Evolutionary conservation across 2,888 invertebrate genomes (phyloP), one percentile per base, ranked within the genome.

Genomic region (Chrysina gloriosa): DNA sequence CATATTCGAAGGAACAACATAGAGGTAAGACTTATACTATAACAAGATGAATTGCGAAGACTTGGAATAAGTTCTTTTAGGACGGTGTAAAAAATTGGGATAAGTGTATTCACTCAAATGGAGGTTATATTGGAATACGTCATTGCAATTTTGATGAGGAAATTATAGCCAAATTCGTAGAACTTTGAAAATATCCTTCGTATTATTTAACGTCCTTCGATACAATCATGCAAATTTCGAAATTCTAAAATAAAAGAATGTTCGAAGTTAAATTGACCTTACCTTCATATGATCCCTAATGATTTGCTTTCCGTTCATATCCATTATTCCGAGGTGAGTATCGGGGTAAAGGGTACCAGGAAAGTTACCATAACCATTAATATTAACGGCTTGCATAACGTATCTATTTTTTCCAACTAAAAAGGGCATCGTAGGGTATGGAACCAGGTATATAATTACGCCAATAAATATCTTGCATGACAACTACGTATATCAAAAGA

Each of bases 401-500:
- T 23, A 48, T 25, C 48, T 48, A 23, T 48, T 23, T 23, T 7
- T 48, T 9, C 23, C 23, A 48, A 23, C 27, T 25, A 48, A 1
- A 11, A 48, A 48, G n/a, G 3, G 48, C 48, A 25, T 48, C 48
- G 14, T 25, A 2, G 2, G 48, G 48, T 48, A 48, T 27, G 3
- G 7, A 25, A 9, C 48, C 48, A 2, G 48, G 11, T 2, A 48
- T 9, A 23, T 25, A 11, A 4, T 48, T 25, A 3, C 48, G 23
- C 48, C 48, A 48, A 9, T 48, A 48, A 14, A 25, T 9, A 48
- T 48, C 48, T 48, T 48, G 48, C n/a, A 48, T 25, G 9, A 23
- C 7, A 25, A 11, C 48, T 48, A 25, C 5, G 4, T 25, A 11
- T n/a, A 11, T 11, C 11, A 2, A 47, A 21, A 9, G 9, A 48